Evolutionary conservation across 2,113 vertebrate genomes (phyloP), one percentile per base, ranked within the genome.

Genomic region (Colaptes auratus): DNA sequence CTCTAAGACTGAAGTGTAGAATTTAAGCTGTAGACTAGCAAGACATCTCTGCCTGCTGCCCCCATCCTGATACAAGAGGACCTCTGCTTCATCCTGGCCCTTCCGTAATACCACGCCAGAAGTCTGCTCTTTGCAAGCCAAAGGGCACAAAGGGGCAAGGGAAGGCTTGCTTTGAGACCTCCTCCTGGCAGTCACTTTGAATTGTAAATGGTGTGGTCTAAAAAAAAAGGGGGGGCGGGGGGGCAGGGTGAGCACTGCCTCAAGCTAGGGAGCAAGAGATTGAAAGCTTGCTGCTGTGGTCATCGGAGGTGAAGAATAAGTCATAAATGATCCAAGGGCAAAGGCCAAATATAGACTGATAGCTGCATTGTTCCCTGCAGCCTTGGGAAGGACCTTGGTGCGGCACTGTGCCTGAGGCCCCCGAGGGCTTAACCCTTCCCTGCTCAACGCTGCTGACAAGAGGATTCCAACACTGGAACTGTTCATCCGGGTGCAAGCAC

Each of bases 311-410:
- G 96, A 97, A 97, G 97, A 98, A 97, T 97, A 98, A 98, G 97
- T 97, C 97, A 98, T 98, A 98, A 98, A 97, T 88, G 96, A 97
- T 90, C 89, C 36, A 20, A 81, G 98, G 97, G 97, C 98, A 98
- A 97, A 97, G 97, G 98, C 71, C 98, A 98, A 94, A 97, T 98
- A 97, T 97, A 98, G 98, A 98, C 95, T 97, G 97, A 98, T 98
- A 93, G 98, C 97, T 94, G 96, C 95, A 95, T 97, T 98, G 97
- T 98, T 98, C 97, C 92, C 80, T 9, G 82, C 72, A 90, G 97
- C 97, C 96, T 88, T 96, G 97, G 92, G 94, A 97, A 97, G 97
- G 97, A 96, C 97, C 97, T 97, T 95, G 91, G 77, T 81, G 93
- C 92, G 24, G 70, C 71, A 5, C 82, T 25, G 83, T 88, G 88